Base-by-base conservation (phyloP, 2,888 invertebrate genomes). In the Caenorhabditis japonica region DNA sequence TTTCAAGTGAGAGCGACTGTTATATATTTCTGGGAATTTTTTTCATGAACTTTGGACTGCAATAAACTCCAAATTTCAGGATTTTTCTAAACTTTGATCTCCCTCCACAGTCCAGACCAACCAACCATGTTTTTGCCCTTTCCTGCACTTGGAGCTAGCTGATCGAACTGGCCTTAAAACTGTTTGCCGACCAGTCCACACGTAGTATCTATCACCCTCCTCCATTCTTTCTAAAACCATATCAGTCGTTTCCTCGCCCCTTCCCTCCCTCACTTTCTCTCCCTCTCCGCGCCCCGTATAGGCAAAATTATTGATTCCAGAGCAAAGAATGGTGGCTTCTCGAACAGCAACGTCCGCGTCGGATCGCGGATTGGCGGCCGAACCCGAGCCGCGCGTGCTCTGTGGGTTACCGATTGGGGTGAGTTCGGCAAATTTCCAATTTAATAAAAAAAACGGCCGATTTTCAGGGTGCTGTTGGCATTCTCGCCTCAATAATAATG, bases 321-420 rank as follows among this genome's bases (percentile, higher is more conserved):
- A 44, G 46, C 19, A 12, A 34, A 56, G 43, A 10, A 30, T 30
- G 30, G 7, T 30, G 13, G n/a, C 64, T 34, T 25, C 56, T 56
- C 64, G 46, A 64, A 41, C 49, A 25, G 64, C 47, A 13, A 47
- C 62, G 38, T 21, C 53, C 23, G 25, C 21, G 3, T 51, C 43
- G 5, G 51, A 39, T 19, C 49, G 44, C 7, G 23, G 64, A 25
- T 19, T 56, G 25, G 55, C 49, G n/a, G 47, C 34, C 19, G 73
- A 73, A 43, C 66, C 66, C 33, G 73, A 73, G 41, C 73, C 73
- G 8, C 55, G 73, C 38, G 73, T 68, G 30, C 39, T 73, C 39
- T 73, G 73, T 17, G 73, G 73, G 12, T 27, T 73, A 12, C 73
- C 73, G 10, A 44, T 73, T 33, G 68, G 73, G 15, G 73, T 73